Percentiles rank a stretch among this genome's conserved stretches.
Conservation (phyloP, 2,888 invertebrate species). For the Noctua pronuba region DNA sequence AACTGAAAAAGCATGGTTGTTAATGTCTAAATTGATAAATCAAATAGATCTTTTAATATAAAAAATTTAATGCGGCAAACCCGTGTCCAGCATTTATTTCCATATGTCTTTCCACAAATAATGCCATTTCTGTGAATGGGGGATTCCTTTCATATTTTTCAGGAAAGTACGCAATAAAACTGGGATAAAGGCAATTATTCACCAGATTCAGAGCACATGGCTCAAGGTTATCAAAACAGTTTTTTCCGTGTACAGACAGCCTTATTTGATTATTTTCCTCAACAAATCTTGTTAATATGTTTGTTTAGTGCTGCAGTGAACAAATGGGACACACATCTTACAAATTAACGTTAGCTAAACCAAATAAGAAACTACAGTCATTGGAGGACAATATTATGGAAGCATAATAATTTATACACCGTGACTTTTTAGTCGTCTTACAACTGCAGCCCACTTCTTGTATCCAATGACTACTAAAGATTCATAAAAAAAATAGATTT, state of each 20-base stretch:
- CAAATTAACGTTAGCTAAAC: conserved; percentile 14
- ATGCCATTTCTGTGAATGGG: neutral
- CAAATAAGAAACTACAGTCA: neutral
- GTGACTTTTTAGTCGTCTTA: no score
- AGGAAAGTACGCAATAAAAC: conserved; percentile 30
- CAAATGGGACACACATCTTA: neutral
- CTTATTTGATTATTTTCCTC: conserved; percentile 37
- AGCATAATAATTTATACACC: neutral
- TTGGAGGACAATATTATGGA: neutral
- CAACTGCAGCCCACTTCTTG: no score
- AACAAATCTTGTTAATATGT: conserved; percentile 38
- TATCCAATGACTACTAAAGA: no score
- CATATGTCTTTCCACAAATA: conserved; percentile 4
- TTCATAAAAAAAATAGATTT: no score
- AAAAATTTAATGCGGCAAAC: neutral
- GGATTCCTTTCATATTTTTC: conserved; percentile 22
- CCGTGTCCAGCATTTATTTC: neutral
- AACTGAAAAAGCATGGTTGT: neutral
- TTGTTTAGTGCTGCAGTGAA: conserved; percentile 20
- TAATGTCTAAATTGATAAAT: conserved; percentile 2
- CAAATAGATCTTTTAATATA: neutral
- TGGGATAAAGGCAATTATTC: conserved; percentile 40
- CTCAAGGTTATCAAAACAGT: conserved; percentile 23
- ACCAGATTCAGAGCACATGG: conserved; percentile 37
- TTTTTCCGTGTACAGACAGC: neutral